These are phyloP conservation scores for Melipona quadrifasciata DNA, from an alignment of 1,140 invertebrate species.

Conservation along the genomic window DNA sequence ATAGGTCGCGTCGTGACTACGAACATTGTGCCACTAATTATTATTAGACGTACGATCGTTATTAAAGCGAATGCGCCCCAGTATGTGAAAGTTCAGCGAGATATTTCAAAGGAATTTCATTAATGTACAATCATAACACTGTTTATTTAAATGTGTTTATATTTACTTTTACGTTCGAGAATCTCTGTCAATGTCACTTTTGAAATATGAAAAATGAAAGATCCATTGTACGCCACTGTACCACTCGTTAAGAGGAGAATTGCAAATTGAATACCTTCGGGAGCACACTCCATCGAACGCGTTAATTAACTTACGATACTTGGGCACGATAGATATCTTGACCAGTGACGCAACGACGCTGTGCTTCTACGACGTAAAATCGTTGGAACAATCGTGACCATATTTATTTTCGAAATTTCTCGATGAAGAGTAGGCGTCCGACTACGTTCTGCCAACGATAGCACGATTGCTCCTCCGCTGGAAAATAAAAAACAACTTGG, in stretches of 20 bases:
- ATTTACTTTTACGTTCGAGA: not conserved
- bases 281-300: not conserved
- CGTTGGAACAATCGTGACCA: not conserved
- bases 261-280: not conserved
- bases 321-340: not conserved
- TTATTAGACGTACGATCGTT: not conserved
- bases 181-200: not conserved
- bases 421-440: not conserved
- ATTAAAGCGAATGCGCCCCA: no score
- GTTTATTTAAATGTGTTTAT: not conserved
- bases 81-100: not conserved
- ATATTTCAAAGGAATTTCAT: not conserved
- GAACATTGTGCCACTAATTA: not conserved
- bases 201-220: not conserved
- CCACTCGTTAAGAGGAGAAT: not conserved
- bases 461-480: no score
- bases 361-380: not conserved
- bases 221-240: not conserved
- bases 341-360: slow-evolving; percentile 1
- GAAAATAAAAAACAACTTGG: not conserved
- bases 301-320: slow-evolving; percentile 35
- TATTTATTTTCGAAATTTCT: not conserved
- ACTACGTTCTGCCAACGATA: not conserved
- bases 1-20: not conserved
- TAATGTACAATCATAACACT: not conserved